Base-by-base conservation (phyloP, 2,888 invertebrate species). In the Cephonodes hylas region DNA sequence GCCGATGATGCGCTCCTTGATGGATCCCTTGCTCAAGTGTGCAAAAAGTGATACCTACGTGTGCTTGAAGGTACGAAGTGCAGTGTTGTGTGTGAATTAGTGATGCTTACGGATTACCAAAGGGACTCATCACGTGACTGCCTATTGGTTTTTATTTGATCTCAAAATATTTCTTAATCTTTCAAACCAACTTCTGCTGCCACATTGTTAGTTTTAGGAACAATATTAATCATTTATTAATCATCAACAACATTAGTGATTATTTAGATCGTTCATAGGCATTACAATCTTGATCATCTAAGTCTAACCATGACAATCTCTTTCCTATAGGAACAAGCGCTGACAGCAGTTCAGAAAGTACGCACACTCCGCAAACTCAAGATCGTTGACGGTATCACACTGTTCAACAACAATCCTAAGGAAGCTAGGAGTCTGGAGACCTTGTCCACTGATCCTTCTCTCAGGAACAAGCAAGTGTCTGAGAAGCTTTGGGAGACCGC, bases 11-110 rank as follows among this genome's bases (percentile, higher is more conserved):
- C 80, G 79, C 65, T 72, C 82, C 18, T 81, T 89, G 66, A 67
- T 85, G 22, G 83, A 81, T 57, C 89, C 83, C 68, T 79, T 91
- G 60, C 84, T 88, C 73, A 84, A 88, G 77, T 91, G 91, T 77
- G 80, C 84, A 70, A 88, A 89, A 68, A 88, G 88, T 87, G 90
- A 92, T 79, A 76, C 88, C 62, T 80, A 80, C 69, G 76, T 89
- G 79, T 92, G 91, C 62, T 72, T 89, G 63, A 91, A 92, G 92
- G 92, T 92, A 88, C 71, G 81, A 73, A 73, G 77, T 74, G 77
- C 58, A 66, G 66, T 70, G 69, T 45, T 61, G 70, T 75, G 74
- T 57, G 27, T 60, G 34, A 25, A 53, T 27, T 10, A 46, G 58
- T 61, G 61, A 27, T 31, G 15, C 22, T 13, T 23, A 13, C 48